Percentiles rank a stretch among this genome's conserved stretches.
phyloP scores from a whole-genome alignment of 2,888 invertebrate genomes.

The Caenorhabditis plicata region DNA sequence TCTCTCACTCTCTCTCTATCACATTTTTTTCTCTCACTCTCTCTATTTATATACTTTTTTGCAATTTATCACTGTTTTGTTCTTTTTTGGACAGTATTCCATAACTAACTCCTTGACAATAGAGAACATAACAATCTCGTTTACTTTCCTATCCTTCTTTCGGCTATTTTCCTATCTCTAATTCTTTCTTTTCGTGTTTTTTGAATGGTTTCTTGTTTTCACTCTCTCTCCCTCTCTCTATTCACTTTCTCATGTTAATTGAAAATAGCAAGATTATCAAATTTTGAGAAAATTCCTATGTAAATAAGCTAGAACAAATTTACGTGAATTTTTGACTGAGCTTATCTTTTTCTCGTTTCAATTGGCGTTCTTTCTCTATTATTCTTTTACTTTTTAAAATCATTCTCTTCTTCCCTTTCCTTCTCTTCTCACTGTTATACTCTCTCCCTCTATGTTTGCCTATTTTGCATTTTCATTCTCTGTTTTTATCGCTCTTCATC shows the following conservation, averaged over 20 bases:
- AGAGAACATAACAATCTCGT: not conserved
- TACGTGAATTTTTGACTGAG: not conserved
- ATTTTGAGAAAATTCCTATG: slow-evolving; percentile 1
- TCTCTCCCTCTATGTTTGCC: too few species aligned
- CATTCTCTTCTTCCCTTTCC: not conserved
- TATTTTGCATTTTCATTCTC: too few species aligned
- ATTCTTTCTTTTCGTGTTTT: slow-evolving; percentile 6
- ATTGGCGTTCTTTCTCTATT: not conserved
- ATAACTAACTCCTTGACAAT: not conserved
- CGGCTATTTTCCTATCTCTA: slow-evolving; percentile 13
- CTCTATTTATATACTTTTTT: not conserved
- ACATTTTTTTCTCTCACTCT: slow-evolving; percentile 3
- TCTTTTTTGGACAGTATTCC: not conserved
- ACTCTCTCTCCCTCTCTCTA: slow-evolving; percentile 1
- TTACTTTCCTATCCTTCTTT: slow-evolving; percentile 5
- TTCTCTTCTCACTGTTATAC: not conserved
- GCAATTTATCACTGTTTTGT: not conserved
- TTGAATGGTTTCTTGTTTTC: slow-evolving; percentile 4
- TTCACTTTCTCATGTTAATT: not conserved
- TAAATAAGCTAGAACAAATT: too few species aligned
- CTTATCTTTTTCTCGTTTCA: not conserved
- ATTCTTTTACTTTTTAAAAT: slow-evolving; percentile 5
- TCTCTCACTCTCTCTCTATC: slow-evolving; percentile 2
- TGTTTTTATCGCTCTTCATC: too few species aligned
- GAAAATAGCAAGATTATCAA: too few species aligned